Evolutionary conservation across 1,140 invertebrate species (phyloP), one percentile per base, ranked within the genome.

Genomic region (Drosophila elegans): DNA sequence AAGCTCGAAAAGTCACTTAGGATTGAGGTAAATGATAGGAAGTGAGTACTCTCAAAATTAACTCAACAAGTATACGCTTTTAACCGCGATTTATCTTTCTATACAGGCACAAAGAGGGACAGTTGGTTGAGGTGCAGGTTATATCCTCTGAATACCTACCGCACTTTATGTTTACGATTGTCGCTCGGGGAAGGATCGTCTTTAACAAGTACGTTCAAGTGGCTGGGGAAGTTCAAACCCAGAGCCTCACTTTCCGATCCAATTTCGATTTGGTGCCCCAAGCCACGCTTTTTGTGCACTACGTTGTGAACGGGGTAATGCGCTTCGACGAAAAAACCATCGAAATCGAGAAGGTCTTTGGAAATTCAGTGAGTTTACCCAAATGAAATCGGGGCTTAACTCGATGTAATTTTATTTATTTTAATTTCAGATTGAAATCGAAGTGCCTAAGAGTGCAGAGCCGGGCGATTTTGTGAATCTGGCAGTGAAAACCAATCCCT

Each of bases 151-250:
- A 95, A 71, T 94, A 94, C 1, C 93, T 98, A 81, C 94, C 95
- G 54, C 94, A 96, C 66, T 93, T 97, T n/a, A 95, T 94, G 71
- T 97, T 97, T 80, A 94, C 97, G 74, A 94, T 99, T 32, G 93
- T 99, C 57, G 97, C 97, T 11, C 94, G 97, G 38, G 98, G 98
- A 4, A 96, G 97, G 86, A 95, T 99, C 29, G 91, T 98, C 0
- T 90, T 95, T 6, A 94, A 95, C 4, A 94, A 95, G 64, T 95
- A 95, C 21, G 92, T 97, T 3, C 93, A 94, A 81, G 62, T 92
- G 3, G 0, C 21, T 6, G 0, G 1, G 27, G 74, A 39, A 27
- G 51, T 46, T 5, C 78, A 55, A 57, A 78, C 63, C 11, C 83
- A 93, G 34, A 88, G 78, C 6, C 76, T 94, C n/a, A 92, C 88